These are phyloP conservation scores for Agrotis exclamationis DNA, from an alignment of 2,888 invertebrate species.

Conservation along the genomic window DNA sequence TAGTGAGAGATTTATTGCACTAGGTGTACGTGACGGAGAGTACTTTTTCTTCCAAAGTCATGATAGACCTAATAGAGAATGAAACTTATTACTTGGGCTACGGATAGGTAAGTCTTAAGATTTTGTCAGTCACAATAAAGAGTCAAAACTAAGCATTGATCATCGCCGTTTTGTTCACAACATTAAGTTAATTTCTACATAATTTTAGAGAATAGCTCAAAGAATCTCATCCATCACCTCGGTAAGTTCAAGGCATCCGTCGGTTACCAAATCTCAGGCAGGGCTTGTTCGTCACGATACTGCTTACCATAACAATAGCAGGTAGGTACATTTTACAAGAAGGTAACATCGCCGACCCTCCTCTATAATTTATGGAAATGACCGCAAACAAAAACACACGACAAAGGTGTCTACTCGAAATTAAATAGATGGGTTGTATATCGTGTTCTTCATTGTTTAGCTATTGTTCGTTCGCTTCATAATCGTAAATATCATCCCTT, in stretches of 20 bases:
- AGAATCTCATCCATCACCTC: slow-evolving; percentile 61
- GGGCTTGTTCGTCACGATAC: slow-evolving; percentile 83
- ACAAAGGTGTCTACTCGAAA: slow-evolving; percentile 91
- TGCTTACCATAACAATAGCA: slow-evolving; percentile 89
- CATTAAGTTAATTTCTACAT: slow-evolving; percentile 14
- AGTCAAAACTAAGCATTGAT: too few relatives aligned
- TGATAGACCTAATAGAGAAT: background rate
- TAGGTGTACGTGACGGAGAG: background rate
- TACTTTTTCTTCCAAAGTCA: background rate
- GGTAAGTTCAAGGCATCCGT: slow-evolving; percentile 54
- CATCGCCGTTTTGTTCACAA: background rate
- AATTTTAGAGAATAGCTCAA: slow-evolving; percentile 40
- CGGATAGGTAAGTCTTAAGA: background rate
- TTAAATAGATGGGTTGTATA: slow-evolving; percentile 88
- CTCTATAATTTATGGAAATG: slow-evolving; percentile 90
- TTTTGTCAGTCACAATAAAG: background rate
- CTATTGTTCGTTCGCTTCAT: slow-evolving; percentile 79
- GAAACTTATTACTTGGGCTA: background rate
- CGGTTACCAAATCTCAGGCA: slow-evolving; percentile 82
- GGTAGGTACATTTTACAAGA: slow-evolving; percentile 84
- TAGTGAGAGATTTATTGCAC: background rate
- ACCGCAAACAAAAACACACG: slow-evolving; percentile 88
- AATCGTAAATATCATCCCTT: slow-evolving; percentile 86
- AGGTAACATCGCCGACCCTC: slow-evolving; percentile 76
- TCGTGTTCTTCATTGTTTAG: slow-evolving; percentile 85